Evolutionary conservation across 2,797 vertebrate genomes (phyloP), one percentile per base, ranked within the genome.

Genomic region (Crocidura indochinensis): DNA sequence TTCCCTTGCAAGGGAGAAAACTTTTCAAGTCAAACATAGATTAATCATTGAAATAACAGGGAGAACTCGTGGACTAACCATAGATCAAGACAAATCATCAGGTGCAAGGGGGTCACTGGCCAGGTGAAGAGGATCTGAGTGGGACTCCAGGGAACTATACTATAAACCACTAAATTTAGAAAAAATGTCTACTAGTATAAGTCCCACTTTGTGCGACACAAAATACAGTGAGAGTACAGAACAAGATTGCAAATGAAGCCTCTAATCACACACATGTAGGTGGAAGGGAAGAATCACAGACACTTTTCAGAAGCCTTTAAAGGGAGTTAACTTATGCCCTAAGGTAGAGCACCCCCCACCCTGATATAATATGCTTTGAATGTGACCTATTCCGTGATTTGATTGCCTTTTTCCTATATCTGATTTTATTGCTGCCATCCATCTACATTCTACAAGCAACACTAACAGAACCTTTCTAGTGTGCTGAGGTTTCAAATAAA

Each of bases 361-460:
- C 90, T 81, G 87, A 90, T 91, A 81, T 64, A 91, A 95, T 91
- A 22, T 64, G 84, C 73, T 90, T 93, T 84, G 81, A 95, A 91
- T 68, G 88, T 91, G 95, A 91, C 91, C 92, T 72, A 67, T 71
- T 88, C 31, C 3, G 5, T 76, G 92, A 92, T 93, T 88, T 86
- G 77, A 95, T 96, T 96, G 87, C 83, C 77, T 90, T 88, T 73
- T 12, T 38, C 51, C 73, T 68, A 2, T 46, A 88, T 94, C 62
- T 65, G 80, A 82, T 76, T 91, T 97, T 94, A 95, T 94, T 96
- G 90, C 88, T 90, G 46, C 60, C 94, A 96, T 96, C 94, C 91
- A 96, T 96, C 94, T 93, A 88, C 87, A 90, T 84, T 90, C 71
- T 90, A 15, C 78, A 47, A 10, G 0, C 2, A 76, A 12, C 91